Evolutionary conservation across 2,113 vertebrate genomes (phyloP).

Genomic region (Struthio camelus): DNA sequence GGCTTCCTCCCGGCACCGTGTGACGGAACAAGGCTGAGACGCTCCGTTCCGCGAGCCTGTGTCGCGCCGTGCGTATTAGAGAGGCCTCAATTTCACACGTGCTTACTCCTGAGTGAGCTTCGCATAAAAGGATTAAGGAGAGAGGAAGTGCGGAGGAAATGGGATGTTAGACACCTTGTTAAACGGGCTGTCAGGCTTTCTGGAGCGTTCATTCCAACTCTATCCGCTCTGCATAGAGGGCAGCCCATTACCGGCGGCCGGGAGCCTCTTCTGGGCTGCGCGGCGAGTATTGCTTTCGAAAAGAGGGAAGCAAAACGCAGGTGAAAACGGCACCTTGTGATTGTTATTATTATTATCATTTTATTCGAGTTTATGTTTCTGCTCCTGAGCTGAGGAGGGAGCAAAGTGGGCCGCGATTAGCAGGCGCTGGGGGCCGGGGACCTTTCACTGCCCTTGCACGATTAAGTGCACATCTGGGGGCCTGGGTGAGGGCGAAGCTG

Average conservation of each 20-base stretch:
- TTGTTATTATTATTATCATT: not conserved
- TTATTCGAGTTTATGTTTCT: not conserved
- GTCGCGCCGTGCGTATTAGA: conserved; percentile 85
- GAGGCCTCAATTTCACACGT: conserved; percentile 99
- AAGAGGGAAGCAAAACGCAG: conserved; percentile 34
- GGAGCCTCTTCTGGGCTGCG: conserved; percentile 39
- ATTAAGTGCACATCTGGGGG: too few species aligned
- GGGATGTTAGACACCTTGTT: conserved; percentile 94
- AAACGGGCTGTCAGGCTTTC: conserved; percentile 89
- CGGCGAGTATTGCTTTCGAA: conserved; percentile 53
- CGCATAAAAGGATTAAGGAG: conserved; percentile 95
- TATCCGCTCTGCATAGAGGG: conserved; percentile 81
- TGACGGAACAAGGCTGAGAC: conserved; percentile 75
- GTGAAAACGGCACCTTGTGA: not conserved
- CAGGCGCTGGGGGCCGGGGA: too few species aligned
- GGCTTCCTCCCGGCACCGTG: conserved; percentile 68
- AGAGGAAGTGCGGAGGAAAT: conserved; percentile 92
- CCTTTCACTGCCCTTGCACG: too few species aligned
- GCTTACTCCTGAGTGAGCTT: conserved; percentile 97
- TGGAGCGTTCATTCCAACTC: conserved; percentile 86
- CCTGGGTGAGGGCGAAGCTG: too few species aligned
- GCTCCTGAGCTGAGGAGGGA: too few species aligned
- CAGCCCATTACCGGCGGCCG: conserved; percentile 77
- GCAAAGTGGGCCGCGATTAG: too few species aligned
- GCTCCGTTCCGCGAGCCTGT: conserved; percentile 73